Evolutionary conservation across 2,797 vertebrate genomes (phyloP).

Genomic region (Acanthurus leucopareius): DNA sequence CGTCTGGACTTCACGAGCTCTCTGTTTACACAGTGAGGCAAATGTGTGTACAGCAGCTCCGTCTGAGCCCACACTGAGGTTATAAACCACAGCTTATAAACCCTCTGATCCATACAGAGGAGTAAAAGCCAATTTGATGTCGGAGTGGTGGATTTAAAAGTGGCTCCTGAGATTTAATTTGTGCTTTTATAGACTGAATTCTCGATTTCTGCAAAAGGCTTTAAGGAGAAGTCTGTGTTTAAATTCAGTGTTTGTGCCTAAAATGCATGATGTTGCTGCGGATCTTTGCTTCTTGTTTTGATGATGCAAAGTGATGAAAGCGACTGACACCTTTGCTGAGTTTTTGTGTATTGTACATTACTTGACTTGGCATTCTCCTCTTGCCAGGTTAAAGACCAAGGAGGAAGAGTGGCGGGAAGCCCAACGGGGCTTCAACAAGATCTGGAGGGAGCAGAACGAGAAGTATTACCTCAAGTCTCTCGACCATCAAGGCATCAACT

Average conservation of each 20-base stretch:
- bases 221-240: background rate
- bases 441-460: slow-evolving; percentile 99
- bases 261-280: background rate
- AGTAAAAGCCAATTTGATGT: slow-evolving; percentile 19
- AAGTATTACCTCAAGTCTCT: slow-evolving; percentile 99
- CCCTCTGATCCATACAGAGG: slow-evolving; percentile 24
- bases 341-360: background rate
- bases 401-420: slow-evolving; percentile 99
- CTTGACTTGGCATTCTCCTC: slow-evolving; percentile 10
- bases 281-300: background rate
- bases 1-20: background rate
- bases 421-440: slow-evolving; percentile 98
- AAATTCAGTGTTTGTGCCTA: background rate
- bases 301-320: background rate
- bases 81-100: slow-evolving; percentile 22
- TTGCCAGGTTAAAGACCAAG: slow-evolving; percentile 94
- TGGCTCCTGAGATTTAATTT: background rate
- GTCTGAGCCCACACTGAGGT: background rate
- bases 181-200: background rate
- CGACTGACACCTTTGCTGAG: background rate
- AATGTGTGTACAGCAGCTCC: slow-evolving; percentile 9
- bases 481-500: slow-evolving; percentile 99
- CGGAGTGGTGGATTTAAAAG: no score
- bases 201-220: background rate
- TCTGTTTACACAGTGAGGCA: slow-evolving; percentile 3